Evolutionary conservation across 2,888 invertebrate species (phyloP).

Genomic region (Neoitamus cyanurus): DNA sequence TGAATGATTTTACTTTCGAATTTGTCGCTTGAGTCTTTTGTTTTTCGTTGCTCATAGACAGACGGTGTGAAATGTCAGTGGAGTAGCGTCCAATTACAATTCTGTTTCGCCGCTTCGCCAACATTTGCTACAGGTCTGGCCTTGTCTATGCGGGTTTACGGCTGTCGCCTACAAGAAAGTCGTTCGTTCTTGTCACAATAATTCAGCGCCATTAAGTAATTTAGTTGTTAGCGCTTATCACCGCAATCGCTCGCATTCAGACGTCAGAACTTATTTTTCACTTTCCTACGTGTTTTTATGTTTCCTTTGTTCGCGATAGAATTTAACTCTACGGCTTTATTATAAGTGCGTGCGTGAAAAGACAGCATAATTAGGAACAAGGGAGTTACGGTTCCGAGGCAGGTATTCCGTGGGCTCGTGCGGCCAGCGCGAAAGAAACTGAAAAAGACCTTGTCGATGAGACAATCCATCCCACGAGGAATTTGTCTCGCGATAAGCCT

Average conservation of each 20-base stretch:
- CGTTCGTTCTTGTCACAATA: conserved; percentile 7
- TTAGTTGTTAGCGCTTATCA: conserved; percentile 36
- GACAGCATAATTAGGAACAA: conserved; percentile 26
- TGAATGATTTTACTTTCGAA: conserved; percentile 37
- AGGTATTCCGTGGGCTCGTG: background rate
- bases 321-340: conserved; percentile 8
- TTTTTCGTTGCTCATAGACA: background rate
- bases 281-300: conserved; percentile 35
- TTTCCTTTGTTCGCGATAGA: conserved; percentile 14
- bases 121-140: background rate
- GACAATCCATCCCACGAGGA: background rate
- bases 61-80: background rate
- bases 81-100: background rate
- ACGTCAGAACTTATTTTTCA: conserved; percentile 30
- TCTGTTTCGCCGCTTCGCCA: background rate
- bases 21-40: conserved; percentile 29
- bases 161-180: conserved; percentile 1
- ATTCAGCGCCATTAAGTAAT: conserved; percentile 36
- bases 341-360: conserved; percentile 37
- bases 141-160: background rate
- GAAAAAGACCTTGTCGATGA: background rate
- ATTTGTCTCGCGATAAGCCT: background rate
- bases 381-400: background rate
- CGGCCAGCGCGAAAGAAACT: background rate
- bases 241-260: conserved; percentile 14